These are phyloP conservation scores for Paraplagusia blochii DNA, from an alignment of 2,113 vertebrate genomes.

Conservation along the genomic window DNA sequence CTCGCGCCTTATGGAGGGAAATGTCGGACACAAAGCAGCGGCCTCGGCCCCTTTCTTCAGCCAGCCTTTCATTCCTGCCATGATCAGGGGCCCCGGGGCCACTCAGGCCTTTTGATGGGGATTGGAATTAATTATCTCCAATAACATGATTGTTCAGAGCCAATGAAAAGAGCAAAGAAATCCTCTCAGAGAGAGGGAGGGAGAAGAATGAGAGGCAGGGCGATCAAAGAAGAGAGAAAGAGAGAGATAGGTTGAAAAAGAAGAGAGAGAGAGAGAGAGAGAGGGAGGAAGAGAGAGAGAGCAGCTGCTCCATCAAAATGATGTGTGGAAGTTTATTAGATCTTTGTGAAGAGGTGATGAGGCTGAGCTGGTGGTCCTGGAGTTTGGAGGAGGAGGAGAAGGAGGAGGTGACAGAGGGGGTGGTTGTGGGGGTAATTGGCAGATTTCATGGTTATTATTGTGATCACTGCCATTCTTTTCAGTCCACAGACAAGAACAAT, in stretches of 20 bases:
- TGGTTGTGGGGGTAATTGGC: conserved; percentile 8
- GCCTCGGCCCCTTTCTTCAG: conserved; percentile 85
- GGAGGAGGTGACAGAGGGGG: not conserved
- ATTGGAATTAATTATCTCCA: conserved; percentile 99
- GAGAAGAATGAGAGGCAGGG: conserved; percentile 19
- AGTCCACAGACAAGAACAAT: no score
- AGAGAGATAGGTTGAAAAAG: not conserved
- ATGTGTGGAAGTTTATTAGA: conserved; percentile 76
- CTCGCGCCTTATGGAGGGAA: conserved; percentile 64
- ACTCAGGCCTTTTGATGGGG: conserved; percentile 97
- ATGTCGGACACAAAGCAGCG: conserved; percentile 40
- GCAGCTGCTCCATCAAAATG: conserved; percentile 77
- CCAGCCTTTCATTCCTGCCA: conserved; percentile 62
- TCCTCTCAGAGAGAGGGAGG: conserved; percentile 79
- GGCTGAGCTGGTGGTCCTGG: conserved; percentile 68
- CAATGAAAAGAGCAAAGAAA: conserved; percentile 98
- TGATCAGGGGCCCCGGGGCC: conserved; percentile 85
- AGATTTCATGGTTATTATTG: no score
- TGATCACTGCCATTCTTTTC: no score
- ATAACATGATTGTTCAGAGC: conserved; percentile 95
- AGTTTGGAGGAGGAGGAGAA: not conserved
- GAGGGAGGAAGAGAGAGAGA: not conserved
- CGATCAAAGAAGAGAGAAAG: not conserved
- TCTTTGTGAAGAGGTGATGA: conserved; percentile 67
- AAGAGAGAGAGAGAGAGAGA: not conserved